A percentile compares a stretch with the other conserved stretches of the same genome.
phyloP scores from a whole-genome alignment of 1,140 invertebrate species.

The Leptoteleia sp. region DNA sequence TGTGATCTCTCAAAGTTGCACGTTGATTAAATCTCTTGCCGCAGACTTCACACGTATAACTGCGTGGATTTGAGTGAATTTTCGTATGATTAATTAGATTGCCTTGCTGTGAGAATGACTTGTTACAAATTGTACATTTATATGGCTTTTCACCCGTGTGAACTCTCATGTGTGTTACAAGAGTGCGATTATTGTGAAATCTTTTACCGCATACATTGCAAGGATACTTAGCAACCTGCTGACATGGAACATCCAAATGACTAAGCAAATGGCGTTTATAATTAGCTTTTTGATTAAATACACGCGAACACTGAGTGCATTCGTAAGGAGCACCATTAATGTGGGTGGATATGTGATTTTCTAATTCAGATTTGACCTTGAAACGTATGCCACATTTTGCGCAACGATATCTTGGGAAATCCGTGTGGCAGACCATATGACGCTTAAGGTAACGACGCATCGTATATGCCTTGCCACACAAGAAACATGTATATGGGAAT shows the following conservation, averaged over 20 bases:
- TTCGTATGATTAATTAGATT: slow-evolving; percentile 83
- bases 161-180: slow-evolving; percentile 82
- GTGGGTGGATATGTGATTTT: slow-evolving; percentile 71
- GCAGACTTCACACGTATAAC: slow-evolving; percentile 81
- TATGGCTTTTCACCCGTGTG: slow-evolving; percentile 85
- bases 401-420: slow-evolving; percentile 81
- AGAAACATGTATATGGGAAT: slow-evolving; percentile 83
- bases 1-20: slow-evolving; percentile 78
- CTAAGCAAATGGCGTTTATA: slow-evolving; percentile 77
- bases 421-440: slow-evolving; percentile 83
- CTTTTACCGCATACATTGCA: slow-evolving; percentile 83
- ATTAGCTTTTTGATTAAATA: slow-evolving; percentile 78
- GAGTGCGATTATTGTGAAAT: slow-evolving; percentile 77
- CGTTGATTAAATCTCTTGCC: slow-evolving; percentile 80
- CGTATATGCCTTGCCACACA: slow-evolving; percentile 81
- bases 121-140: slow-evolving; percentile 80
- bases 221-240: slow-evolving; percentile 77
- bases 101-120: slow-evolving; percentile 82
- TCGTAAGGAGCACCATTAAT: slow-evolving; percentile 73
- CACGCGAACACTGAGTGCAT: slow-evolving; percentile 74
- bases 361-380: slow-evolving; percentile 74
- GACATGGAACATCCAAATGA: slow-evolving; percentile 71
- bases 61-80: slow-evolving; percentile 82
- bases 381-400: slow-evolving; percentile 76
- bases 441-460: slow-evolving; percentile 83